A percentile compares a stretch with the other conserved stretches of the same genome.
Conservation (phyloP, 2,797 vertebrate genomes). For the Scomberomorus guttatus region DNA sequence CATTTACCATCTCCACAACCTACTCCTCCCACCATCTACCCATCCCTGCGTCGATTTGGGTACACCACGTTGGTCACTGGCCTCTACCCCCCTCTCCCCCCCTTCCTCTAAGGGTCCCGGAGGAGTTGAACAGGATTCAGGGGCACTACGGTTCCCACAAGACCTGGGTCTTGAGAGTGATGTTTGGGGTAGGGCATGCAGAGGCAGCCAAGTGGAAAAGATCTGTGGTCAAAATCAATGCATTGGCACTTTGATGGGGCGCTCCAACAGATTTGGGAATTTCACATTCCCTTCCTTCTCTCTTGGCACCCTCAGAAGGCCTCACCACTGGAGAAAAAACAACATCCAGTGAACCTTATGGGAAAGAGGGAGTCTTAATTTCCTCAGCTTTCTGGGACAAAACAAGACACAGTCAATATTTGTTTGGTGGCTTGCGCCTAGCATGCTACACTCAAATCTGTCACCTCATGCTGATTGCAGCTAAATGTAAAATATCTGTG, state of each 20-base stretch:
- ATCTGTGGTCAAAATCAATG: slow-evolving; percentile 87
- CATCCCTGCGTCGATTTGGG: slow-evolving; percentile 62
- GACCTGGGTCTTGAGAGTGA: slow-evolving; percentile 68
- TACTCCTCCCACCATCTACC: slow-evolving; percentile 54
- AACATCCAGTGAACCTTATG: slow-evolving; percentile 61
- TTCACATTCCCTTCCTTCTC: slow-evolving; percentile 64
- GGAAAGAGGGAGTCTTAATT: slow-evolving; percentile 59
- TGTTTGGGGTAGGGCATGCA: slow-evolving; percentile 62
- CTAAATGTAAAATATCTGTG: slow-evolving; percentile 1
- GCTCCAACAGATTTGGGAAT: slow-evolving; percentile 82
- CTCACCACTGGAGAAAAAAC: slow-evolving; percentile 62
- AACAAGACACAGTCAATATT: slow-evolving; percentile 65
- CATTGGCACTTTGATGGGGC: slow-evolving; percentile 86
- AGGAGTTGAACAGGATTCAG: slow-evolving; percentile 65
- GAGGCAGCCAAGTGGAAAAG: slow-evolving; percentile 78
- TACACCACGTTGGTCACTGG: slow-evolving; percentile 68
- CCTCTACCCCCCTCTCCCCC: slow-evolving; percentile 34
- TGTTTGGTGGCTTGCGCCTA: slow-evolving; percentile 48
- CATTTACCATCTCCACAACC: slow-evolving; percentile 63
- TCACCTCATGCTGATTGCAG: slow-evolving; percentile 15
- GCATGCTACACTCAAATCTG: slow-evolving; percentile 35
- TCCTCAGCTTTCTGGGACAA: slow-evolving; percentile 44
- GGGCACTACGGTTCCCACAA: slow-evolving; percentile 73
- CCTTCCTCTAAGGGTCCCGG: slow-evolving; percentile 50
- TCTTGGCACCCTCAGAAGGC: slow-evolving; percentile 58